Conservation (phyloP, 2,888 invertebrate genomes). For the Drosophila siamana region DNA sequence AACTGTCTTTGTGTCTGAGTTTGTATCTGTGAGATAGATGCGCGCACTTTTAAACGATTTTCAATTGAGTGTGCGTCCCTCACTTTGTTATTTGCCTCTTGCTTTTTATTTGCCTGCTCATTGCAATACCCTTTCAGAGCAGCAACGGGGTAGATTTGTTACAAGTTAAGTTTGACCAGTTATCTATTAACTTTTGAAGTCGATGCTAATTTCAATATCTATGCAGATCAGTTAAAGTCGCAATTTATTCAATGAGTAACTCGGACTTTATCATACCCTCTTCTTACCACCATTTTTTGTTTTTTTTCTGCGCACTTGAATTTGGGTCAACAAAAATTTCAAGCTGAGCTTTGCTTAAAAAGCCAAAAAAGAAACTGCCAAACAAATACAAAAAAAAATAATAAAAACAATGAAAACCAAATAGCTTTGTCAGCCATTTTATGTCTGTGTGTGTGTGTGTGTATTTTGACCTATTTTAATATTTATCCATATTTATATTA, state of each 20-base stretch:
- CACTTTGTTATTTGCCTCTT: slow-evolving; percentile 16
- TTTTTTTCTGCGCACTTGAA: slow-evolving; percentile 49
- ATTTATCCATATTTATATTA: slow-evolving; percentile 14
- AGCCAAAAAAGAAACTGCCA: slow-evolving; percentile 26
- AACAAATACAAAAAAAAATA: slow-evolving; percentile 14
- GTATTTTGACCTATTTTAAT: slow-evolving; percentile 42
- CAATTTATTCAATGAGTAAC: slow-evolving; percentile 33
- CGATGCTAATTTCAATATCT: no score
- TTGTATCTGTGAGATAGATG: slow-evolving; percentile 44
- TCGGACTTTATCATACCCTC: not conserved
- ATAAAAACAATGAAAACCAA: slow-evolving; percentile 24
- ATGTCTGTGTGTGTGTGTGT: slow-evolving; percentile 19
- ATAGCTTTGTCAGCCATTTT: slow-evolving; percentile 58
- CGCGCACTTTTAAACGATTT: slow-evolving; percentile 62
- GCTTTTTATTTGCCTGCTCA: slow-evolving; percentile 17
- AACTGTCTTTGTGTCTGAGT: slow-evolving; percentile 15
- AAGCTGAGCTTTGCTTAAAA: slow-evolving; percentile 71
- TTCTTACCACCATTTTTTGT: slow-evolving; percentile 7
- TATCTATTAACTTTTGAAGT: not conserved
- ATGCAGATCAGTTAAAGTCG: not conserved
- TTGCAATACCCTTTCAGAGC: slow-evolving; percentile 21
- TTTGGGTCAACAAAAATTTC: slow-evolving; percentile 74
- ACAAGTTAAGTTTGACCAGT: not conserved
- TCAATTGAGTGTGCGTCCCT: slow-evolving; percentile 65
- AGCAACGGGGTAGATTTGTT: not conserved